Base-by-base conservation (phyloP, 2,113 vertebrate species). In the Perca schrenkii region DNA sequence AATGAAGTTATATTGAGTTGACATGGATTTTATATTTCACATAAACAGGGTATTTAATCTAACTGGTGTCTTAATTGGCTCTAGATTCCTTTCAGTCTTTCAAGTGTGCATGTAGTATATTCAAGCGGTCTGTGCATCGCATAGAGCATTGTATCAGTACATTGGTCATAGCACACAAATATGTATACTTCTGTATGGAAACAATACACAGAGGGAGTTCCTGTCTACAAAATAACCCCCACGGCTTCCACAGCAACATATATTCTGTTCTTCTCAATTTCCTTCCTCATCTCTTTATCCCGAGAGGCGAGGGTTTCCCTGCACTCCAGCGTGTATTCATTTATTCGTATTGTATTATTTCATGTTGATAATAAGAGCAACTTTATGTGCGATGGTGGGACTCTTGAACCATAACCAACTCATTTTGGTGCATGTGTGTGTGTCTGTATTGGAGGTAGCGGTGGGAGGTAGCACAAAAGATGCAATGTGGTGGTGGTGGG, bases 351-450 rank as follows among this genome's bases (percentile, higher is more conserved):
- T 89, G 76, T 84, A 58, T 88, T 84, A 72, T 88, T 68, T 87
- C 73, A 86, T 80, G 72, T 75, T 85, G 67, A 86, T 77, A 87
- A 85, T 86, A 47, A 86, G 77, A 90, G 83, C 89, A 91, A 90
- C 86, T 92, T 88, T 85, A 84, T 79, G 79, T 79, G 66, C 19
- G 21, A 57, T 73, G 63, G 75, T 74, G 75, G 86, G 74, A 89
- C 82, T 89, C 73, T 77, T 94, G 91, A 92, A 92, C 93, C 92
- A 84, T 86, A 87, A 91, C 91, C 88, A 92, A 91, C 86, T 88
- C 91, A 85, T 92, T 91, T 86, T 85, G 80, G 84, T 83, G 54
- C 63, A 52, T 64, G 40, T 78, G 63, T 78, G 63, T 75, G 56
- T 52, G 60, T 74, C 50, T 72, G 57, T 43, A n/a, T 22, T 28